Conservation (phyloP, 2,888 invertebrate genomes). For the Drosophila suboccidentalis region DNA sequence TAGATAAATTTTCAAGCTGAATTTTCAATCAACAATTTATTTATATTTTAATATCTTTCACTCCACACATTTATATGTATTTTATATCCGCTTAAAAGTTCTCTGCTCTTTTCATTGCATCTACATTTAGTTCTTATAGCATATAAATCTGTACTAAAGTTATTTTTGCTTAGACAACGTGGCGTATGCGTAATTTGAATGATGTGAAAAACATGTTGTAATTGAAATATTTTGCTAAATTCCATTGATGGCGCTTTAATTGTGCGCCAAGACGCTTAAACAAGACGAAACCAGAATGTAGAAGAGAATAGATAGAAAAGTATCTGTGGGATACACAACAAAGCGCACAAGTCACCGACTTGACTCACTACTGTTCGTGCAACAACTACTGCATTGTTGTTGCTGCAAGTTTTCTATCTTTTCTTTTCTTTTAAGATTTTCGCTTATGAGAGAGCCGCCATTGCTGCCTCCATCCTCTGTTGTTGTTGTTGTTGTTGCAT, state of each 20-base stretch:
- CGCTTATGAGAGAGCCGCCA: conserved; percentile 17
- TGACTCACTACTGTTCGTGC: conserved; percentile 55
- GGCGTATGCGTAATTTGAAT: conserved; percentile 53
- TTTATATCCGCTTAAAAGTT: no score
- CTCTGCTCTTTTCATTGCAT: background rate
- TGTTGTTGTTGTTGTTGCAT: conserved; percentile 35
- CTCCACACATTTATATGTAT: background rate
- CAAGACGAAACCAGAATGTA: conserved; percentile 8
- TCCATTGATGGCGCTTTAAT: conserved; percentile 44
- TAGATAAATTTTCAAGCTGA: background rate
- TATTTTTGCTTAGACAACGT: conserved; percentile 6
- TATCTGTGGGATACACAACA: conserved; percentile 54
- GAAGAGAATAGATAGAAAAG: conserved; percentile 31
- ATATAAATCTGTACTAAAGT: background rate
- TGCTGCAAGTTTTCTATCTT: conserved; percentile 57
- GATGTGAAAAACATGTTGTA: conserved; percentile 17
- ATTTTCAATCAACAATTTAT: background rate
- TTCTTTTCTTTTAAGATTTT: conserved; percentile 15
- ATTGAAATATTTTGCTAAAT: conserved; percentile 39
- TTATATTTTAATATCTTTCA: background rate
- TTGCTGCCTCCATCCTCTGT: conserved; percentile 34
- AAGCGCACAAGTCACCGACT: conserved; percentile 56
- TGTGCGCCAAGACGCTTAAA: conserved; percentile 52
- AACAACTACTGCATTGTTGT: conserved; percentile 37
- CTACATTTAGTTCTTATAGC: background rate